phyloP scores from a whole-genome alignment of 2,113 vertebrate species.

The Pseudorectes ferrugineus region DNA sequence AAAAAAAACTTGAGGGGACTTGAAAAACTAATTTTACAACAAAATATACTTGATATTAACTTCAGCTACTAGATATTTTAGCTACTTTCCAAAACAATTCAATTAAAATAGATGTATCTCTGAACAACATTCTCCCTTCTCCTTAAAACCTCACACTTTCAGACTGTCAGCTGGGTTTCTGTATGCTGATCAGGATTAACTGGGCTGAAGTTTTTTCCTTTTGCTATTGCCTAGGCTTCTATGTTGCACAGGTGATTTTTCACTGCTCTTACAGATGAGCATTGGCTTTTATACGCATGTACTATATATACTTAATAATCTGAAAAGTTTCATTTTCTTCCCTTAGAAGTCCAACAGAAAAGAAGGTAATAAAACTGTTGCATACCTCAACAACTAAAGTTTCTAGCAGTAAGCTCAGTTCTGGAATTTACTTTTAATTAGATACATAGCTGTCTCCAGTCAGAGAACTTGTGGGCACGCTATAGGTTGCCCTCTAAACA shows the following conservation, averaged over 20 bases:
- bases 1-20: not conserved
- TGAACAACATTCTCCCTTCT: not conserved
- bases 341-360: not conserved
- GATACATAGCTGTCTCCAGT: not conserved
- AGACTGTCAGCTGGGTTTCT: not conserved
- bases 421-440: not conserved
- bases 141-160: not conserved
- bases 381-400: not conserved
- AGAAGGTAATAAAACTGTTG: not conserved
- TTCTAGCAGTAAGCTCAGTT: not conserved
- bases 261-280: not conserved
- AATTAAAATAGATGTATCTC: not conserved
- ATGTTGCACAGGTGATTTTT: not conserved
- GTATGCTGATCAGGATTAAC: not conserved
- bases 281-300: not conserved
- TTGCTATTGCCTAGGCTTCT: not conserved
- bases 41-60: not conserved
- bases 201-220: not conserved
- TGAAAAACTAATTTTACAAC: not conserved
- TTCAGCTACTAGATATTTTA: not conserved
- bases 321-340: not conserved
- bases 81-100: not conserved
- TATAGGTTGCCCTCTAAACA: not conserved
- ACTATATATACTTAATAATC: not conserved
- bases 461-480: not conserved